Percentiles rank a stretch among this genome's conserved stretches.
Conservation (phyloP, 1,140 invertebrate species). For the Branchinecta lynchi region DNA sequence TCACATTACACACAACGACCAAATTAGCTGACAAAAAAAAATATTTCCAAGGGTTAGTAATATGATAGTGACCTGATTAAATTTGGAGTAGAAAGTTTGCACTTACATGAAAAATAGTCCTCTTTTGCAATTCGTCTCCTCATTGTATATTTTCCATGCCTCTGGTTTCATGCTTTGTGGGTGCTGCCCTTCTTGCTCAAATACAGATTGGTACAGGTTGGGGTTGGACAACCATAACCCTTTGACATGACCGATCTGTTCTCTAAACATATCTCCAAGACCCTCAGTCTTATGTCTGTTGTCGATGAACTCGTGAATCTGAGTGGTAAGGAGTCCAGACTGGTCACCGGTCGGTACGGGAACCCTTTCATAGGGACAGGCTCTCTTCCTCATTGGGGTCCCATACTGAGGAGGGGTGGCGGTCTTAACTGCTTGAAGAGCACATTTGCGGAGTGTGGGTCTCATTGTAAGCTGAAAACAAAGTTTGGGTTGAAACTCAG, state of each 20-base stretch:
- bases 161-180: constrained; percentile 63
- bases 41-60: too few relatives aligned
- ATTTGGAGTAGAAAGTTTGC: constrained; percentile 19
- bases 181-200: constrained; percentile 55
- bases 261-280: constrained; percentile 51
- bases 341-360: neutral
- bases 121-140: constrained; percentile 46
- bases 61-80: too few relatives aligned
- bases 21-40: too few relatives aligned
- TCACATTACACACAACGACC: too few relatives aligned
- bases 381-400: neutral
- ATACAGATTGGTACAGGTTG: constrained; percentile 49
- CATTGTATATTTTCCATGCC: constrained; percentile 61
- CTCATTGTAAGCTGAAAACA: neutral
- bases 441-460: neutral
- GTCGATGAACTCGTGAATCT: constrained; percentile 55
- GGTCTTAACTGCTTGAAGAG: neutral
- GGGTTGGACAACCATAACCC: constrained; percentile 55
- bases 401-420: neutral
- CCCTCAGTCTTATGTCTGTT: constrained; percentile 44
- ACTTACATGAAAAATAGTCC: constrained; percentile 74
- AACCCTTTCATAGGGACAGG: neutral
- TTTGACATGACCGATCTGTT: constrained; percentile 46
- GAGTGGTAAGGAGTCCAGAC: neutral
- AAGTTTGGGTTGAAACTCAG: neutral